phyloP scores from a whole-genome alignment of 2,113 vertebrate species.

The Coracopsis vasa region DNA sequence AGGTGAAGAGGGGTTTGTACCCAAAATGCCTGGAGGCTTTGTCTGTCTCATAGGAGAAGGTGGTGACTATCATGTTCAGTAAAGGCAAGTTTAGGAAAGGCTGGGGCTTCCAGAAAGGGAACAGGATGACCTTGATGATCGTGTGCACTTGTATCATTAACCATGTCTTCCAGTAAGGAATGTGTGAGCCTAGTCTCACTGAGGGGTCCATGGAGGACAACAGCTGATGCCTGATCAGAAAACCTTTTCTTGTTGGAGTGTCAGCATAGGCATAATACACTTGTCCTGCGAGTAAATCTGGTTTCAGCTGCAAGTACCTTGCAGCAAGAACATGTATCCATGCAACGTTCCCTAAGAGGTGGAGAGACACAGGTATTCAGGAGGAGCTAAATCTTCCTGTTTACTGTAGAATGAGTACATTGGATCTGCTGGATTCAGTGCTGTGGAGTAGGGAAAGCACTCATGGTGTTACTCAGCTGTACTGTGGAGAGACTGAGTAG shows the following conservation, averaged over 20 bases:
- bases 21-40: conserved; percentile 54
- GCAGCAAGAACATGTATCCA: conserved; percentile 61
- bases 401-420: not conserved
- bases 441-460: not conserved
- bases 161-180: conserved; percentile 61
- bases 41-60: conserved; percentile 36
- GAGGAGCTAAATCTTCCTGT: not conserved
- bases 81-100: conserved; percentile 19
- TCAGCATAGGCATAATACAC: conserved; percentile 26
- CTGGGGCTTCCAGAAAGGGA: conserved; percentile 19
- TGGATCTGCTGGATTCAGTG: not conserved
- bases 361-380: not conserved
- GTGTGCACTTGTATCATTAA: not conserved
- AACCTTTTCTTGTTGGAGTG: not conserved
- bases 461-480: not conserved
- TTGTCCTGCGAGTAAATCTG: not conserved
- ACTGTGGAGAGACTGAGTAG: not conserved
- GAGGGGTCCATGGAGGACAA: not conserved
- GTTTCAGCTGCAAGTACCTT: conserved; percentile 21
- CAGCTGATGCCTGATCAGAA: not conserved
- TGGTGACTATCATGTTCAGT: not conserved
- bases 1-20: conserved; percentile 35
- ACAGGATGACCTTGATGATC: not conserved
- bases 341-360: conserved; percentile 26
- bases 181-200: not conserved